phyloP scores from a whole-genome alignment of 2,797 vertebrate species.

The Bradypodion pumilum region DNA sequence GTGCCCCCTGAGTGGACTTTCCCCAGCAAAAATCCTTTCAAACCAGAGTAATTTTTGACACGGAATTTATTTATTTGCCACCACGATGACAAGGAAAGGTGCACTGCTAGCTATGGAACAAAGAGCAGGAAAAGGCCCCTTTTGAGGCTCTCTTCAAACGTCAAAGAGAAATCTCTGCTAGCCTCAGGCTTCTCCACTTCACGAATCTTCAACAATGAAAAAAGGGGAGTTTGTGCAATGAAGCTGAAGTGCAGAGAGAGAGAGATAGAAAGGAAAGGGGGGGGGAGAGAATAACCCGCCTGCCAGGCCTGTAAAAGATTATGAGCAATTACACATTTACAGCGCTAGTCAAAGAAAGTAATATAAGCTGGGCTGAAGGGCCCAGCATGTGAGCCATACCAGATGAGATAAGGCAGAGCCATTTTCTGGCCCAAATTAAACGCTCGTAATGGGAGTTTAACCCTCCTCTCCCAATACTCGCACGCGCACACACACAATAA shows the following conservation, averaged over 20 bases:
- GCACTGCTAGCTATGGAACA: background rate
- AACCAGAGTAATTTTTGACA: no score
- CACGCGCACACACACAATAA: no score
- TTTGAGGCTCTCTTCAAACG: slow-evolving; percentile 17
- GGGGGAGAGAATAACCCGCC: slow-evolving; percentile 27
- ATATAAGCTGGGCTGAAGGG: slow-evolving; percentile 63
- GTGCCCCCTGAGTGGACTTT: no score
- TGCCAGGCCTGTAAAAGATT: slow-evolving; percentile 29
- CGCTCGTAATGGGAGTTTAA: slow-evolving; percentile 62
- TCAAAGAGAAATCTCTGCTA: slow-evolving; percentile 16
- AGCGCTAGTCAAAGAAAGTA: slow-evolving; percentile 55
- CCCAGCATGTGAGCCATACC: slow-evolving; percentile 51
- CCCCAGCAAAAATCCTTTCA: no score
- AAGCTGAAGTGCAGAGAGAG: slow-evolving; percentile 41
- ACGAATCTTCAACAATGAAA: background rate
- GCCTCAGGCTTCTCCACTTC: background rate
- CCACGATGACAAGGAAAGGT: slow-evolving; percentile 3
- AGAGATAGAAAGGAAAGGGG: background rate
- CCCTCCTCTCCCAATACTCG: no score
- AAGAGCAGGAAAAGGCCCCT: slow-evolving; percentile 22
- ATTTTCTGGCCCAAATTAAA: slow-evolving; percentile 71
- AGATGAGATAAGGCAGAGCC: slow-evolving; percentile 70
- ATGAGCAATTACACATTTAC: slow-evolving; percentile 59
- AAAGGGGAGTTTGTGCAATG: background rate
- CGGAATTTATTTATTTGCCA: no score